A percentile compares a stretch with the other conserved stretches of the same genome.
Conservation (phyloP, 2,797 vertebrate species). For the Apogon hyalosoma region DNA sequence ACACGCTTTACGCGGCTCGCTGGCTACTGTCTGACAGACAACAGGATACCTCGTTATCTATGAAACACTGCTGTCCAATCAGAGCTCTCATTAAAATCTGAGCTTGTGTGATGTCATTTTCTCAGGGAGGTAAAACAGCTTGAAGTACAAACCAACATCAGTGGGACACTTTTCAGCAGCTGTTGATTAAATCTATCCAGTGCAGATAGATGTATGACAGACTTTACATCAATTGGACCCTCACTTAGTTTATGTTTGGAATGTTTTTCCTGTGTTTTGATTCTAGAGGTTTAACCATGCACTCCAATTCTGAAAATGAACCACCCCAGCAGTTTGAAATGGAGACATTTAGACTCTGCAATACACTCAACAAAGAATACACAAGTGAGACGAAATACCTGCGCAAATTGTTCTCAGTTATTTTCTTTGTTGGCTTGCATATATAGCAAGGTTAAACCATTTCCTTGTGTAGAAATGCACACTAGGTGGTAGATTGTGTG, state of each 20-base stretch:
- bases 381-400: slow-evolving; percentile 10
- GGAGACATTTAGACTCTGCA: neutral
- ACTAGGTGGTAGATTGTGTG: slow-evolving; percentile 31
- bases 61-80: slow-evolving; percentile 63
- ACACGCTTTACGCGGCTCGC: slow-evolving; percentile 18
- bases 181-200: slow-evolving; percentile 34
- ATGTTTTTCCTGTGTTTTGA: neutral
- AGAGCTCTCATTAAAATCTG: slow-evolving; percentile 67
- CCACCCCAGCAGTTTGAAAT: slow-evolving; percentile 1
- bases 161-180: slow-evolving; percentile 37
- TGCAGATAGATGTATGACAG: slow-evolving; percentile 1
- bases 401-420: neutral
- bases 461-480: slow-evolving; percentile 38
- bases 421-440: slow-evolving; percentile 34
- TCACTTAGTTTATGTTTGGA: slow-evolving; percentile 3
- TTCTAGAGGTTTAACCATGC: slow-evolving; percentile 10
- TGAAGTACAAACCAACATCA: slow-evolving; percentile 44
- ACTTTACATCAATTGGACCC: neutral
- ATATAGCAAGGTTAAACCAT: slow-evolving; percentile 30
- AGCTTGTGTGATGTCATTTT: slow-evolving; percentile 55
- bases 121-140: slow-evolving; percentile 52
- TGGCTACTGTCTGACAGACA: slow-evolving; percentile 53
- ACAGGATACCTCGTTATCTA: slow-evolving; percentile 56
- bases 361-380: slow-evolving; percentile 16
- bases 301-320: slow-evolving; percentile 13